Base-by-base conservation (phyloP, 2,113 vertebrate species). In the Pollimyrus isidori region DNA sequence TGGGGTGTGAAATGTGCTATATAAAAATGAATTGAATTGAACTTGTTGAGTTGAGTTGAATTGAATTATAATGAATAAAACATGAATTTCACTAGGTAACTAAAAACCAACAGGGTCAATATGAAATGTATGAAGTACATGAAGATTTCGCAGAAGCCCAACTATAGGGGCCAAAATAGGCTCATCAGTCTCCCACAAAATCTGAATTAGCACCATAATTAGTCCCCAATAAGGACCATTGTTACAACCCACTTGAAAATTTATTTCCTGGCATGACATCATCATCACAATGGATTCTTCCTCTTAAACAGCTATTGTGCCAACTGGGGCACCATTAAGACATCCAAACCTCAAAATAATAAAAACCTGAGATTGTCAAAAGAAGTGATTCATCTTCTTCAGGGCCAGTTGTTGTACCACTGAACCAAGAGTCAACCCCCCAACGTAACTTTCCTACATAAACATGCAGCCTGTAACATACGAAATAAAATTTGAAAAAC, bases 181-280 rank as follows among this genome's bases (percentile, higher is more conserved):
- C 49, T 91, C 83, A 91, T 93, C 92, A 87, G 89, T 94, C 93
- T 92, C 91, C 90, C 91, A 90, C 92, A 90, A 91, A 91, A 92
- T 93, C 93, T 91, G 93, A 94, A 94, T 52, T 93, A 93, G 86
- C 91, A 89, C 76, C 91, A 89, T 94, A 93, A 94, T 94, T 92
- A 93, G 92, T 93, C 91, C 90, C 92, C 80, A 45, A 90, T 87
- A 90, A 50, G 90, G 92, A 91, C 93, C 90, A 91, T 50, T 39
- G 7, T 65, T 58, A 13, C 69, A 35, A 3, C 6, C 35, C 21
- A 45, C 42, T 42, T 1, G 58, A 56, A 53, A 87, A 39, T 56
- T 4, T 21, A 50, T 21, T 87, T 86, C n/a, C 48, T 30, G 3
- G 84, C 19, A 83, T 83, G 42, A 83, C 80, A 83, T 83, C 23